Base-by-base conservation (phyloP, 1,140 invertebrate genomes). In the Mactra quadrangularis region DNA sequence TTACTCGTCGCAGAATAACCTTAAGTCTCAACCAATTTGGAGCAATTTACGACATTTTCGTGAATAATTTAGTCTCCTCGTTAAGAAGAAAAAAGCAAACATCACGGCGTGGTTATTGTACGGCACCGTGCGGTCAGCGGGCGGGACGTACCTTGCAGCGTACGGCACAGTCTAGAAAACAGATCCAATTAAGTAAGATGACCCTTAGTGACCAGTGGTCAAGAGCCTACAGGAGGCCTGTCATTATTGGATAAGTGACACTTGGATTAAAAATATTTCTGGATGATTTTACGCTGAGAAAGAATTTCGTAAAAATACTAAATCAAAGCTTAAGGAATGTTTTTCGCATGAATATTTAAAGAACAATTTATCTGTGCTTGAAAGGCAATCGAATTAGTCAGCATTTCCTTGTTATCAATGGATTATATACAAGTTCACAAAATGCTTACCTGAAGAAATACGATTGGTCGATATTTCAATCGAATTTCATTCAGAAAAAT, bases 181-280 rank as follows among this genome's bases (percentile, higher is more conserved):
- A 68, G 45, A 68, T 68, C 64, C 64, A 68, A 68, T 68, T 68
- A 68, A 41, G 27, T 27, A 68, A 68, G 64, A 29, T 68, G 64
- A 68, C 64, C 64, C 64, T 68, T 68, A 17, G 22, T 50, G 25
- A 41, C 41, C 64, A 50, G 1, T 68, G 64, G 64, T 68, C 64
- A 68, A 52, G 64, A 38, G 41, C 41, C 38, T 41, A 50, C 27
- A 27, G 64, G 45, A 52, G 27, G 45, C 38, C 41, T 47, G 38
- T 41, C 64, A 68, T 68, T 68, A 68, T 52, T 19, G 41, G 64
- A 68, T 68, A 52, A 68, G 45, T 31, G 64, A 68, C 64, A 68
- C 64, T 31, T 7, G 11, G 64, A 68, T 68, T 68, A 68, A 68
- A 41, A 38, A 68, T 47, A n/a, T 38, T 50, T 50, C 64, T 47